Base-by-base conservation (phyloP, 2,888 invertebrate genomes). In the Polymixis flavicincta region DNA sequence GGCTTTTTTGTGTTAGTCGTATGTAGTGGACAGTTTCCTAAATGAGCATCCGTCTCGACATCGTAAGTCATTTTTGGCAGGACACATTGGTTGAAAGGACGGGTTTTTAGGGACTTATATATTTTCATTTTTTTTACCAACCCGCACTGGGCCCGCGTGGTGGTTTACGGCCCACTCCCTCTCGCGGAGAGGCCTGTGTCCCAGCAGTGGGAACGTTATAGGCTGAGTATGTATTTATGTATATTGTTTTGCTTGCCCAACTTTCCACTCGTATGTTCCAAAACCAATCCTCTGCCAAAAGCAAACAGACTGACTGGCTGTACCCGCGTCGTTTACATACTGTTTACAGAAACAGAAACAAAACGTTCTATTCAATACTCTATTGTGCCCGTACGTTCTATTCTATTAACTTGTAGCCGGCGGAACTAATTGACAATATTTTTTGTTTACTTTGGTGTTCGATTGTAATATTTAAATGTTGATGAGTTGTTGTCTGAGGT, bases 241-340 rank as follows among this genome's bases (percentile, higher is more conserved):
- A n/a, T 32, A 4, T 32, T 3, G 4, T 32, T 32, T 32, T 9
- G 42, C 11, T 42, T 42, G 42, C 11, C 28, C 59, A 76, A 86
- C 52, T 76, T 3, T 8, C 0, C 0, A 1, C 1, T 87, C 88
- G 88, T 93, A 75, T 90, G 83, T 90, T 83, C 54, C 45, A 78
- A 82, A 78, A 82, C 75, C 90, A 89, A 92, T 91, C 85, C 92
- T 90, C 85, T 90, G 92, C 92, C 92, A 93, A 94, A 92, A 89
- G 91, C 92, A 94, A 94, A 94, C 91, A 94, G 90, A 90, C 90
- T 87, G 91, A 92, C 91, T 92, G 91, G 85, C 75, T 92, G 92
- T 92, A 92, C 89, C 91, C 91, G 90, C 89, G 89, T 95, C 94
- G 95, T 95, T 95, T 95, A 95, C 95, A 95, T 94, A 94, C 91